Base-by-base conservation (phyloP, 2,113 vertebrate species). In the Columba livia region DNA sequence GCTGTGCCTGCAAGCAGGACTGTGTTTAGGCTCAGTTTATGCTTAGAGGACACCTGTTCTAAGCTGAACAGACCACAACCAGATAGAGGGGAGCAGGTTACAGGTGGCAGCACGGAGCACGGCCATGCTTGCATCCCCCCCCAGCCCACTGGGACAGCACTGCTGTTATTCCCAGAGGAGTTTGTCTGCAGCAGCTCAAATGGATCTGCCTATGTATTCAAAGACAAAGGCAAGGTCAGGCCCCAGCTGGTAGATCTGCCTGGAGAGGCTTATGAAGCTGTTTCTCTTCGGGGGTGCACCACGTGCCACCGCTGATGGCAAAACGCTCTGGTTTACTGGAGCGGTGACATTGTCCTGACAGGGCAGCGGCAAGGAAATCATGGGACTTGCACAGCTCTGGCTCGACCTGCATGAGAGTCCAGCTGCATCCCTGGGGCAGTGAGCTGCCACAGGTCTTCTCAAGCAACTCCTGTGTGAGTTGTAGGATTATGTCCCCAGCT, bases 281-380 rank as follows among this genome's bases (percentile, higher is more conserved):
- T 0, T 77, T 83, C 56, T 60, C 53, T 72, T 72, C 8, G 9
- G 78, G 69, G 53, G 21, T 26, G 54, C 7, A 4, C 50, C 85
- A 79, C 0, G 0, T 85, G 90, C 44, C 58, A 61, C 18, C 0
- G 0, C 57, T 2, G 0, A 53, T 11, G 48, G 66, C 62, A 75
- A 53, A 86, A 32, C 25, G 44, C 0, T 2, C 36, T 4, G 19
- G 16, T n/a, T 83, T 11, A 11, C 60, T 15, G 69, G 16, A 81
- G 77, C 6, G 0, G 51, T 62, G 67, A 36, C 21, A 7, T n/a
- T 25, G 26, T 26, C 54, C 67, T 84, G 56, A 34, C 44, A 54
- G 58, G 62, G 53, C 56, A 77, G 0, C 1, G 7, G 18, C 64
- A 57, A 21, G 9, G 15, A 32, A 17, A 65, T 6, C 17, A 23